These are phyloP conservation scores for Melanerpes aurifrons DNA, from an alignment of 2,113 vertebrate species.

Conservation along the genomic window DNA sequence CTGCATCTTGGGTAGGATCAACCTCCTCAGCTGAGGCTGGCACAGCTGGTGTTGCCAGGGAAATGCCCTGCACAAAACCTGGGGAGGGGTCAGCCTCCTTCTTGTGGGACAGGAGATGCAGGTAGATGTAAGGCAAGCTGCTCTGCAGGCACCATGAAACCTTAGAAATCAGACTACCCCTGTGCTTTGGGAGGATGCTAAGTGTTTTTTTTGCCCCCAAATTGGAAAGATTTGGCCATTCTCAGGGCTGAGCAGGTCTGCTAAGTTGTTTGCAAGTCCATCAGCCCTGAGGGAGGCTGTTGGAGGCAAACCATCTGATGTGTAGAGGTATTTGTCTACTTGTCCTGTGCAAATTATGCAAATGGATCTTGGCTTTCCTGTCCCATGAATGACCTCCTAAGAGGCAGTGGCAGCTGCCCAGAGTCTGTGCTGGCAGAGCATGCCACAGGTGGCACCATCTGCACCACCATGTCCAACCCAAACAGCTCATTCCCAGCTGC, in stretches of 20 bases:
- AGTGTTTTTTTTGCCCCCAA: background rate
- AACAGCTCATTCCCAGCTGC: constrained; percentile 37
- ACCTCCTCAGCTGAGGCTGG: background rate
- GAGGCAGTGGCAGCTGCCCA: background rate
- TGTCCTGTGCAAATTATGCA: background rate
- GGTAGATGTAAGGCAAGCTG: background rate
- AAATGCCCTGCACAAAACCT: background rate
- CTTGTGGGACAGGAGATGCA: background rate
- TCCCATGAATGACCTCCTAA: background rate
- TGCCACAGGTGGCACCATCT: constrained; percentile 48
- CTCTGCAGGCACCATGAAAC: background rate
- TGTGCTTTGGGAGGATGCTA: background rate
- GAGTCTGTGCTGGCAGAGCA: background rate
- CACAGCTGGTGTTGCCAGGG: background rate
- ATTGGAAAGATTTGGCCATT: background rate
- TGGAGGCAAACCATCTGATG: background rate
- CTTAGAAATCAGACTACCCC: background rate
- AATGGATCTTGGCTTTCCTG: background rate
- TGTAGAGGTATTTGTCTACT: background rate
- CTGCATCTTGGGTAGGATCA: background rate
- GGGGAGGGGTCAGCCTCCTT: background rate
- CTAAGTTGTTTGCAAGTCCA: background rate
- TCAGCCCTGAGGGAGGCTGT: background rate
- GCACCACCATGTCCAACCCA: background rate
- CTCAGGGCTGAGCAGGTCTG: background rate